Evolutionary conservation across 2,888 invertebrate species (phyloP).

Genomic region (Ommatoiulus sabulosus): DNA sequence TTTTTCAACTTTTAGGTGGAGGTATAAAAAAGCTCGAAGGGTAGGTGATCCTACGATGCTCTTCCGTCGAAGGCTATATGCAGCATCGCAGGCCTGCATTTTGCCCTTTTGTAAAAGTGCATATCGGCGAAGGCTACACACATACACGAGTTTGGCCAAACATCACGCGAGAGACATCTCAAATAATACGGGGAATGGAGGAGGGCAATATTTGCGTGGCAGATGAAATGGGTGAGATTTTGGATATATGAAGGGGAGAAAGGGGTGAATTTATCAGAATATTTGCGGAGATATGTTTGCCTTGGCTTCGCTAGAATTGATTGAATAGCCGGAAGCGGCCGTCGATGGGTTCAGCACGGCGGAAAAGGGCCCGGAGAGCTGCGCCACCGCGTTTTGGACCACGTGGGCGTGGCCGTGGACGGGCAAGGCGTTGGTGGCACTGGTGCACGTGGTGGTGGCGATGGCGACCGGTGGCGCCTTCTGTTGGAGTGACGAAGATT

Average conservation of each 20-base stretch:
- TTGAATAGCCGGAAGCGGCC: constrained; percentile 56
- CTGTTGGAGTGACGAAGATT: not conserved
- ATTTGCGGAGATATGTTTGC: constrained; percentile 59
- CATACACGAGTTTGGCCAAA: not conserved
- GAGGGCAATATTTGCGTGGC: not conserved
- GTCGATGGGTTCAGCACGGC: constrained; percentile 57
- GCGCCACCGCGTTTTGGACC: constrained; percentile 50
- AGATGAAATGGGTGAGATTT: constrained; percentile 25
- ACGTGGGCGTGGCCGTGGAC: constrained; percentile 47
- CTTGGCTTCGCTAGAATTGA: constrained; percentile 58
- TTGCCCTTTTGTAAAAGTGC: not conserved
- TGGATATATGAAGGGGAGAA: constrained; percentile 44
- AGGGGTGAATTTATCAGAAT: constrained; percentile 57
- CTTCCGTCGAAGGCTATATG: no score
- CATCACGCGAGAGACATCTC: not conserved
- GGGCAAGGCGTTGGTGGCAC: constrained; percentile 51
- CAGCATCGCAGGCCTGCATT: not conserved
- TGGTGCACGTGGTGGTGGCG: constrained; percentile 45
- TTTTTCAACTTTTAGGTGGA: no score
- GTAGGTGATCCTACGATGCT: no score
- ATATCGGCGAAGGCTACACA: constrained; percentile 5
- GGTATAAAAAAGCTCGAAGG: no score
- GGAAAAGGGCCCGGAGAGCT: constrained; percentile 59
- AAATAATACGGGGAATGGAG: not conserved
- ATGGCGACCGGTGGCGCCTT: constrained; percentile 25